Conservation (phyloP, 2,113 vertebrate genomes). For the Lichenostomus cassidix region DNA sequence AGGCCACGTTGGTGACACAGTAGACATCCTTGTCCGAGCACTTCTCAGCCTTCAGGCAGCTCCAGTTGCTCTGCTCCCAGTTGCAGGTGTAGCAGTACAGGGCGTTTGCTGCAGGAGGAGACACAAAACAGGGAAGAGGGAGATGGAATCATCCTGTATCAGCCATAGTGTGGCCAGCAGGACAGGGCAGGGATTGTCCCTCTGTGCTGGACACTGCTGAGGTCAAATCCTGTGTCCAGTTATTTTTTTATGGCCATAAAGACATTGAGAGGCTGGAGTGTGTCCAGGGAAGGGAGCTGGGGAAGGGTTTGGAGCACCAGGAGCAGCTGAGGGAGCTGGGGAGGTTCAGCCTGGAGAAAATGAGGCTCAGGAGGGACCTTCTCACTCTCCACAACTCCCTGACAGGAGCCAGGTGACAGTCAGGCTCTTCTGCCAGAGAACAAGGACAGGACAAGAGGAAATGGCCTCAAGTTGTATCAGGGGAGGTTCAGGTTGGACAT, state of each 20-base stretch:
- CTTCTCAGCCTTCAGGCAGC: slow-evolving; percentile 2
- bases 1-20: slow-evolving; percentile 50
- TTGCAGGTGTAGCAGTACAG: slow-evolving; percentile 59
- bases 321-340: background rate
- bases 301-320: background rate
- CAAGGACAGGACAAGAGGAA: background rate
- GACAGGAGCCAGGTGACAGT: background rate
- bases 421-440: background rate
- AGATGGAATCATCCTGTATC: background rate
- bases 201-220: background rate
- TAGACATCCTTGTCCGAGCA: background rate
- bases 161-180: background rate
- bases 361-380: background rate
- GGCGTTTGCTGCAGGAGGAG: background rate
- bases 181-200: background rate
- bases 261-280: rapidly evolving
- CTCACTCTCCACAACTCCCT: rapidly evolving
- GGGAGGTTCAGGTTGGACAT: background rate
- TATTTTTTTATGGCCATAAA: background rate
- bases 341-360: background rate
- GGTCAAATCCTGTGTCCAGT: background rate
- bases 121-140: background rate
- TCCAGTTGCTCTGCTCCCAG: slow-evolving; percentile 41
- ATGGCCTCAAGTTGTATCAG: background rate
- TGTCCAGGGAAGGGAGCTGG: background rate